Base-by-base conservation (phyloP, 1,140 invertebrate genomes). In the Bradynema listronoti region DNA sequence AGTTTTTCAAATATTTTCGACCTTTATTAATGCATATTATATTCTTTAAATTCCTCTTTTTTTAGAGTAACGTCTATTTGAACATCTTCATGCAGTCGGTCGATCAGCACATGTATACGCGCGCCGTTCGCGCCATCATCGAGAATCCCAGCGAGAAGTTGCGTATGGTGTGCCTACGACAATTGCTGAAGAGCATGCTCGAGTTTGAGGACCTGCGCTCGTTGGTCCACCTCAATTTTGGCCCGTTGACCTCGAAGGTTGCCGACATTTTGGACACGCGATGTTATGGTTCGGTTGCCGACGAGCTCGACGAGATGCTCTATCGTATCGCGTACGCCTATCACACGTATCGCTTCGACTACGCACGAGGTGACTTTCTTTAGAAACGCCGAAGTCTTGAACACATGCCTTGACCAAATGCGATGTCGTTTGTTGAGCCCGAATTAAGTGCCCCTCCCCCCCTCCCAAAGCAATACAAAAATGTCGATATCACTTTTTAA, bases 281-380 rank as follows among this genome's bases (percentile, higher is more conserved):
- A 27, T 65, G 63, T 36, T 49, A 61, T 33, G 39, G 19, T 33
- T 19, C 14, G 9, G 16, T 19, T n/a, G 19, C 22, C 14, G 30
- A 34, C 56, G 32, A 25, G 32, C 46, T 69, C 1, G 19, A 14
- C 6, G 59, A 39, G n/a, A 5, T 29, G 4, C 63, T 71, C 30
- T 67, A 72, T 52, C 50, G 65, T 19, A 39, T 67, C 30, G 66
- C 54, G 7, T 67, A 67, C 43, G 68, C 65, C n/a, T 67, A 70
- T 56, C 51, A 69, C 29, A 62, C 71, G 7, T 41, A 41, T n/a
- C 29, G 65, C n/a, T 71, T 32, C 29, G 57, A 72, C 24, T 67
- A 63, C 54, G 47, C 6, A 14, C 45, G 49, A 47, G 64, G 64
- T 66, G 7, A 11, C 19, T 4, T 60, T 51, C 11, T 52, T 7